Evolutionary conservation across 2,888 invertebrate genomes (phyloP).

Genomic region (Polyploca ridens): DNA sequence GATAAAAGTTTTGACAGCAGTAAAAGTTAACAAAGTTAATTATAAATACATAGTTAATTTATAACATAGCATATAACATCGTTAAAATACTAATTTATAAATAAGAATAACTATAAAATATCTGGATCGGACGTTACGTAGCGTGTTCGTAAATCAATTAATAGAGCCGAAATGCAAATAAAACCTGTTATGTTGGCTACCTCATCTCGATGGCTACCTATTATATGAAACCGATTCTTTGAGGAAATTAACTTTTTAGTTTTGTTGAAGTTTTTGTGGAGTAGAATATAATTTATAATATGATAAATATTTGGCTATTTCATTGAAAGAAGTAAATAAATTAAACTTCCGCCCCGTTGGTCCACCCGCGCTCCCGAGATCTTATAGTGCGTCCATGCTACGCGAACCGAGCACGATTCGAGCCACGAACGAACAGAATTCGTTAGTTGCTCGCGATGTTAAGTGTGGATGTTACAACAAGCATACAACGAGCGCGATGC

Average conservation of each 20-base stretch:
- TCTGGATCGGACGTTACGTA: constrained; percentile 47
- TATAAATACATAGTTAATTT: not conserved
- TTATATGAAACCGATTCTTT: constrained; percentile 1
- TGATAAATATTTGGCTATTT: no score
- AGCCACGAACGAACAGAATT: no score
- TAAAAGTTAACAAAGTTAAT: not conserved
- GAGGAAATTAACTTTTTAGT: not conserved
- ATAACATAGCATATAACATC: not conserved
- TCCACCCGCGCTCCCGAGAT: no score
- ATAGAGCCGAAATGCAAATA: constrained; percentile 44
- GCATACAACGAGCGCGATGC: no score
- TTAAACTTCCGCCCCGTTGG: no score
- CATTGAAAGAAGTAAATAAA: no score
- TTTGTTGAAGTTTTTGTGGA: not conserved
- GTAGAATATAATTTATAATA: not conserved
- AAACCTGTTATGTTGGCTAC: constrained; percentile 35
- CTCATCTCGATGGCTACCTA: constrained; percentile 8
- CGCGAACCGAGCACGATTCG: no score
- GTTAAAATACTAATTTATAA: constrained; percentile 5
- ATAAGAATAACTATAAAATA: constrained; percentile 27
- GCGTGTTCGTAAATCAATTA: constrained; percentile 47
- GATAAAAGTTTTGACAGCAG: not conserved
- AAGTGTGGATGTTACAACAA: no score
- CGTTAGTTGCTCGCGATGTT: no score
- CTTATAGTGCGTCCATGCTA: no score